A percentile compares a stretch with the other conserved stretches of the same genome.
phyloP scores from a whole-genome alignment of 2,113 vertebrate species.

The Formicarius rufipectus region DNA sequence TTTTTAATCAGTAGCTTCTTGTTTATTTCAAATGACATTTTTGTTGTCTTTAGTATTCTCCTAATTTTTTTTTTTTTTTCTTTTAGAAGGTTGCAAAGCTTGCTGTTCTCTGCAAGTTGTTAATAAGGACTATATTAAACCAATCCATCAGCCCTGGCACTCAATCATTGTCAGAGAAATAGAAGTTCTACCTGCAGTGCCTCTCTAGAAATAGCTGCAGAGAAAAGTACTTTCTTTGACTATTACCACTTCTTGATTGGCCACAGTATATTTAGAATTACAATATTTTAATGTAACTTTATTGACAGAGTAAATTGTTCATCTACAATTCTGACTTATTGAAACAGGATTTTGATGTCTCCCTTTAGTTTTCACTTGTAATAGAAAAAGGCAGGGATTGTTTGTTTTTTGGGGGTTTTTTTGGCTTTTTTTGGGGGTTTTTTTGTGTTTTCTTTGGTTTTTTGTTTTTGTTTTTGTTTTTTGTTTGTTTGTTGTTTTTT shows the following conservation, averaged over 20 bases:
- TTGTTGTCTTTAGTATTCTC: slow-evolving; percentile 29
- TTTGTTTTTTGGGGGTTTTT: too few relatives aligned
- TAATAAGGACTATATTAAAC: slow-evolving; percentile 18
- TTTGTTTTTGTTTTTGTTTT: too few relatives aligned
- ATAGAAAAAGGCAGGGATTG: not conserved
- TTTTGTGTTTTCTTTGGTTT: too few relatives aligned
- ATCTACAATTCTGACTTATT: not conserved
- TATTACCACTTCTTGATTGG: not conserved
- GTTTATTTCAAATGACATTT: slow-evolving; percentile 44
- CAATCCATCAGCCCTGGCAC: slow-evolving; percentile 28
- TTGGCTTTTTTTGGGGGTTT: too few relatives aligned
- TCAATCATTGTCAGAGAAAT: slow-evolving; percentile 29
- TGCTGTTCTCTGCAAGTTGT: slow-evolving; percentile 40
- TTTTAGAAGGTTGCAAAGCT: not conserved
- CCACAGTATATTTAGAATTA: not conserved
- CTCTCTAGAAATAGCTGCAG: not conserved
- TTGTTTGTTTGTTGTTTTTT: too few relatives aligned
- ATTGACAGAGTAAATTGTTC: not conserved
- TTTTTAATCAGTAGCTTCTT: not conserved
- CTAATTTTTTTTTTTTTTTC: slow-evolving; percentile 13
- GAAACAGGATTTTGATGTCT: not conserved
- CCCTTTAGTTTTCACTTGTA: not conserved
- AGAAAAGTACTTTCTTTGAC: not conserved
- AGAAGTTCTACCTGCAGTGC: not conserved
- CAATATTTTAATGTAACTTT: not conserved